Percentiles rank a stretch among this genome's conserved stretches.
phyloP scores from a whole-genome alignment of 2,113 vertebrate genomes.

The Potamarius usumacintae region DNA sequence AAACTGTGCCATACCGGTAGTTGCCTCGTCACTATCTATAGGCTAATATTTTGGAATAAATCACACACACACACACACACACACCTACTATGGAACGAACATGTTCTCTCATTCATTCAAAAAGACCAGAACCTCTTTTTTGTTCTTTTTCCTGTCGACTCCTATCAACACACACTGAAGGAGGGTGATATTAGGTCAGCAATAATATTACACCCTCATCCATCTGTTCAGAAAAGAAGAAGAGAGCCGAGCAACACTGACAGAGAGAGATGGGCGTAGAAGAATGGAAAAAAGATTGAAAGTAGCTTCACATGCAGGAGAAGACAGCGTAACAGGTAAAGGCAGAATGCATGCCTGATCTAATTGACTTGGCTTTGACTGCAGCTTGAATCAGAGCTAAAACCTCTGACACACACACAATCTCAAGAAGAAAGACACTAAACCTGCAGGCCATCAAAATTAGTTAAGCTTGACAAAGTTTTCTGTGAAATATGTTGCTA shows the following conservation, averaged over 20 bases:
- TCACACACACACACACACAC: not conserved
- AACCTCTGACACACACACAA: constrained; percentile 23
- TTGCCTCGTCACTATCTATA: not conserved
- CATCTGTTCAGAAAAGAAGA: not conserved
- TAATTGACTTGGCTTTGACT: constrained; percentile 51
- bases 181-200: constrained; percentile 11
- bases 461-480: not conserved
- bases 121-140: not conserved
- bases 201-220: constrained; percentile 3
- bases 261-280: constrained; percentile 27
- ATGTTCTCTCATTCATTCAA: not conserved
- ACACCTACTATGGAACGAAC: not conserved
- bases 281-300: constrained; percentile 35
- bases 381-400: constrained; percentile 30
- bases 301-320: constrained; percentile 35
- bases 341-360: constrained; percentile 40
- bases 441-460: constrained; percentile 9
- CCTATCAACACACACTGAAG: not conserved
- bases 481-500: not conserved
- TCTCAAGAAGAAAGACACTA: not conserved
- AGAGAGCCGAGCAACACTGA: constrained; percentile 23
- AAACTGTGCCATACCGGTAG: not conserved
- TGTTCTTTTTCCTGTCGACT: not conserved
- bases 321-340: constrained; percentile 40
- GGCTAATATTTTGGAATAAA: constrained; percentile 3